Evolutionary conservation across 2,797 vertebrate genomes (phyloP).

Genomic region (Peromyscus nudipes): DNA sequence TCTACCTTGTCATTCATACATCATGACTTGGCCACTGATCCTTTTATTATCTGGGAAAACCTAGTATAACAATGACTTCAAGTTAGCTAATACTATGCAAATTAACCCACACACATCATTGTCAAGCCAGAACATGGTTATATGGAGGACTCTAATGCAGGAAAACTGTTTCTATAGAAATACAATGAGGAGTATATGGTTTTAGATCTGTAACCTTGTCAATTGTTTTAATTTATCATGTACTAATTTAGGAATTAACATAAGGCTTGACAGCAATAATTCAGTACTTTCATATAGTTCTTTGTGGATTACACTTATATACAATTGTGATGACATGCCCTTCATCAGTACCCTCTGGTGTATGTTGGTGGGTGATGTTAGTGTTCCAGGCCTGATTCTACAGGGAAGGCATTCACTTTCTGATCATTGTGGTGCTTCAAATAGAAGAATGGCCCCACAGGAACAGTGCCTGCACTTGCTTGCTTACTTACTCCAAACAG

Average conservation of each 20-base stretch:
- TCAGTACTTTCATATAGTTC: not conserved
- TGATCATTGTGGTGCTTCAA: not conserved
- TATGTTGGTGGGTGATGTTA: not conserved
- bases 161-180: not conserved
- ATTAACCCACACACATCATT: not conserved
- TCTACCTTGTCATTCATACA: too few species aligned
- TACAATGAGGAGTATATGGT: not conserved
- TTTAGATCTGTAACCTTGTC: not conserved
- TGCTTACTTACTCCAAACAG: not conserved
- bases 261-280: not conserved
- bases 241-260: not conserved
- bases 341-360: not conserved
- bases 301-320: not conserved
- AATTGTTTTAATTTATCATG: not conserved
- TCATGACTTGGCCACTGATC: not conserved
- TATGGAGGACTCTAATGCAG: not conserved
- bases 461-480: not conserved
- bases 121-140: not conserved
- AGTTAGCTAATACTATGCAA: not conserved
- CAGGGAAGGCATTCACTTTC: not conserved
- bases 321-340: not conserved
- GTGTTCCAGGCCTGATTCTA: not conserved
- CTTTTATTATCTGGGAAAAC: not conserved
- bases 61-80: not conserved
- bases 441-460: not conserved